A percentile compares a stretch with the other conserved stretches of the same genome.
Conservation (phyloP, 1,140 invertebrate species). For the Cotesia vestalis region DNA sequence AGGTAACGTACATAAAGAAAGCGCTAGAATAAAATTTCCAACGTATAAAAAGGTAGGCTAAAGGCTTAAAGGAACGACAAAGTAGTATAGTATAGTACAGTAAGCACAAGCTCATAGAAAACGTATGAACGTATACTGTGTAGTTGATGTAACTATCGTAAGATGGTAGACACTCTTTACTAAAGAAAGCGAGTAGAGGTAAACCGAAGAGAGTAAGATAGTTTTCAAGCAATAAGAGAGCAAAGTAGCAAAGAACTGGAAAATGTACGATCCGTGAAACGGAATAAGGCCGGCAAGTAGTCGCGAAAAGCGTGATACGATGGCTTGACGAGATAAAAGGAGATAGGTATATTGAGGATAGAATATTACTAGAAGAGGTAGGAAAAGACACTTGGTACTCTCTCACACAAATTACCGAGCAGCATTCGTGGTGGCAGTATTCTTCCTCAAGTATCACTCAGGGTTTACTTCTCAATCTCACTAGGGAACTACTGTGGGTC, state of each 20-base stretch:
- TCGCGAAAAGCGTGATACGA: slow-evolving; percentile 33
- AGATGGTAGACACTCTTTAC: slow-evolving; percentile 43
- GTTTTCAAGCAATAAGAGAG: neutral
- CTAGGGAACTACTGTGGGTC: slow-evolving; percentile 9
- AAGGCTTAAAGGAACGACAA: slow-evolving; percentile 4
- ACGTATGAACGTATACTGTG: slow-evolving; percentile 39
- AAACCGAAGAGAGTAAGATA: slow-evolving; percentile 1
- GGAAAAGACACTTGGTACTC: slow-evolving; percentile 47
- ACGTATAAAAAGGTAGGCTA: slow-evolving; percentile 1
- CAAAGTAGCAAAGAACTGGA: slow-evolving; percentile 3
- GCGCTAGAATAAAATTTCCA: neutral
- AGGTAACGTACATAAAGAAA: slow-evolving; percentile 7
- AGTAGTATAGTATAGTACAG: slow-evolving; percentile 1
- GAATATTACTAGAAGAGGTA: slow-evolving; percentile 11
- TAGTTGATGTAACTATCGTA: slow-evolving; percentile 46
- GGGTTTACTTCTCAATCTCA: slow-evolving; percentile 39
- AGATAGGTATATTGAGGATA: slow-evolving; percentile 32
- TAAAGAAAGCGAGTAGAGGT: slow-evolving; percentile 46
- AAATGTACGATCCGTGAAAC: slow-evolving; percentile 19
- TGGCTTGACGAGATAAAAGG: slow-evolving; percentile 32
- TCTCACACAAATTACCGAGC: slow-evolving; percentile 56
- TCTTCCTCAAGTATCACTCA: slow-evolving; percentile 51
- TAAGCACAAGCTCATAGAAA: slow-evolving; percentile 5
- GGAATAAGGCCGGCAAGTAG: slow-evolving; percentile 23
- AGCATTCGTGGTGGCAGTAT: slow-evolving; percentile 26